A percentile compares a stretch with the other conserved stretches of the same genome.
These are phyloP conservation scores for Eulacestoma nigropectus DNA, from an alignment of 2,113 vertebrate genomes.

Conservation along the genomic window DNA sequence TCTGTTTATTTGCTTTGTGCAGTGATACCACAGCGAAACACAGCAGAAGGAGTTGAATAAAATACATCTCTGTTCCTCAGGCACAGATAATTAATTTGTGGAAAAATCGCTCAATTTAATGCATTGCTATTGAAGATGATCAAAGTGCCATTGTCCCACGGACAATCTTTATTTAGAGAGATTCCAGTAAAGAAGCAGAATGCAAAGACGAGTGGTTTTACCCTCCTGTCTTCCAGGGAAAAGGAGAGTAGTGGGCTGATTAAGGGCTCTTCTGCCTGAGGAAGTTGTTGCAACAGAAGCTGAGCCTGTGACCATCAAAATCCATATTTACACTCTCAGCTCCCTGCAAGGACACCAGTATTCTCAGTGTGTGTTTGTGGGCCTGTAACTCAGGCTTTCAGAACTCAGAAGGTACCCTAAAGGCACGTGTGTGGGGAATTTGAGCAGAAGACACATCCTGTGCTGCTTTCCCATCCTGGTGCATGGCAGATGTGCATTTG, in stretches of 20 bases:
- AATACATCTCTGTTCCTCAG: neutral
- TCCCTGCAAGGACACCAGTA: neutral
- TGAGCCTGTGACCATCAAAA: neutral
- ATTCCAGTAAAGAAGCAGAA: neutral
- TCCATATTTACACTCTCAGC: neutral
- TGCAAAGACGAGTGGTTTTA: neutral
- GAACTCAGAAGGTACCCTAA: neutral
- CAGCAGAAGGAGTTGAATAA: neutral
- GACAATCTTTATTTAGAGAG: neutral
- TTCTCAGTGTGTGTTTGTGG: neutral
- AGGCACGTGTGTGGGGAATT: neutral
- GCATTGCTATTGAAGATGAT: neutral
- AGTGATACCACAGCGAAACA: neutral
- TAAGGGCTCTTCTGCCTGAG: neutral
- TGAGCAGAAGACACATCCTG: neutral
- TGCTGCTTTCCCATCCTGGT: neutral
- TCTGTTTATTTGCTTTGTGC: constrained; percentile 46
- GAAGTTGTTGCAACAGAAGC: neutral
- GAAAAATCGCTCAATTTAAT: neutral
- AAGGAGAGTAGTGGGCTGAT: neutral
- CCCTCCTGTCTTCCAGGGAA: neutral
- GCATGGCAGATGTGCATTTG: accelerated
- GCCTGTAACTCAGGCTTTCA: neutral
- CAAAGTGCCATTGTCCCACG: neutral
- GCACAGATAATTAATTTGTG: constrained; percentile 21